Evolutionary conservation across 2,888 invertebrate species (phyloP), one percentile per base, ranked within the genome.

Genomic region (Hyposoter dolosus): DNA sequence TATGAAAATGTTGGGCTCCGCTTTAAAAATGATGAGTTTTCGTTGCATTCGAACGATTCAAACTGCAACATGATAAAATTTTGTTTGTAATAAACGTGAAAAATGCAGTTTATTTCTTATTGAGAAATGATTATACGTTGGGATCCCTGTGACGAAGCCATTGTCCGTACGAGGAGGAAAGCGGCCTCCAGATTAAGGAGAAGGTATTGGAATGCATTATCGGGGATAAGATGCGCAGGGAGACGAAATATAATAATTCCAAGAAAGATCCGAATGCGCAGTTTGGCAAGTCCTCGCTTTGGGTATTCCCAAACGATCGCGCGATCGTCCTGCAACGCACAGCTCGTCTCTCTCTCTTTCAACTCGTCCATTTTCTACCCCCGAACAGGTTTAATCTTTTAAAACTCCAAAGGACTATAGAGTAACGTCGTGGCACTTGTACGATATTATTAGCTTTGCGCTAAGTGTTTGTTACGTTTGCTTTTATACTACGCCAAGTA

Each of bases 331-430:
- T 19, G n/a, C n/a, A n/a, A n/a, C n/a, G n/a, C 45, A 32, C 32
- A 45, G 50, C 28, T 28, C 28, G n/a, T 28, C 28, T 28, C 28
- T 28, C 5, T 28, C 60, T 60, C 28, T 60, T 60, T 60, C 15
- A 28, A 60, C 40, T 40, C 28, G 28, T 65, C 45, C 69, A 86
- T 82, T 85, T 81, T 71, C 45, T 53, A 78, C 53, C 68, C 53
- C 53, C 50, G 82, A 83, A 84, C 79, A 35, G 81, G 65, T 77
- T 85, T 84, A 83, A 87, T 87, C 83, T 87, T 88, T 86, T 79
- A 86, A 87, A 86, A 82, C 82, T 60, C 12, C 28, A 5, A 15
- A 60, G 87, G 72, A 53, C 1, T 40, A 7, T 1, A 7, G 40
- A 9, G 47, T 35, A 28, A 23, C 74, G 28, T n/a, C 28, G 28